phyloP scores from a whole-genome alignment of 2,113 vertebrate species.

The Anoplopoma fimbria region DNA sequence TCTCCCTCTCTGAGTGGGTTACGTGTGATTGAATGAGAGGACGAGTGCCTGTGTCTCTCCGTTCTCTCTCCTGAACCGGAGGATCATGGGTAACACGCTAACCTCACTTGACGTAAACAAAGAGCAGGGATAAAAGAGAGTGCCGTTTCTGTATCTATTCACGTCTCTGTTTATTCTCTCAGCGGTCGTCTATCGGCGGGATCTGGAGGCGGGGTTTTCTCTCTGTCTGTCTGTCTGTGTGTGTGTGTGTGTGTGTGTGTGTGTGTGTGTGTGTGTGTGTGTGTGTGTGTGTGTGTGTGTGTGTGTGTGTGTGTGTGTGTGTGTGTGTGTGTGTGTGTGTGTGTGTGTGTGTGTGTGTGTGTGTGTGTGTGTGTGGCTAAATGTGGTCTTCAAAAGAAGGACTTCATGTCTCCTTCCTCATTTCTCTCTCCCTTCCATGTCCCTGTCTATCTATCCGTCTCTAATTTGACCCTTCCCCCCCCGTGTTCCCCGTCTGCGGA shows the following conservation, averaged over 20 bases:
- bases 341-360: neutral
- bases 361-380: neutral
- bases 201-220: constrained; percentile 9
- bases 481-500: constrained; percentile 69
- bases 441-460: constrained; percentile 47
- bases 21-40: constrained; percentile 24
- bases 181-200: constrained; percentile 7
- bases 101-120: constrained; percentile 48
- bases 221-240: too few species aligned
- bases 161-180: constrained; percentile 50
- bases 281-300: neutral
- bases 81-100: constrained; percentile 27
- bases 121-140: constrained; percentile 40
- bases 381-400: constrained; percentile 13
- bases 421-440: constrained; percentile 37
- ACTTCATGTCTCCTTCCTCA: constrained; percentile 36
- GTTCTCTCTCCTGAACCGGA: constrained; percentile 1
- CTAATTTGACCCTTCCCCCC: constrained; percentile 57
- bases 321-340: neutral
- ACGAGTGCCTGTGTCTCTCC: constrained; percentile 1
- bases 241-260: neutral
- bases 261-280: neutral
- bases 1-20: constrained; percentile 42
- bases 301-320: neutral
- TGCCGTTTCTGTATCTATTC: constrained; percentile 29